These are phyloP conservation scores for Diplodus puntazzo DNA, from an alignment of 2,797 vertebrate species.

Conservation along the genomic window DNA sequence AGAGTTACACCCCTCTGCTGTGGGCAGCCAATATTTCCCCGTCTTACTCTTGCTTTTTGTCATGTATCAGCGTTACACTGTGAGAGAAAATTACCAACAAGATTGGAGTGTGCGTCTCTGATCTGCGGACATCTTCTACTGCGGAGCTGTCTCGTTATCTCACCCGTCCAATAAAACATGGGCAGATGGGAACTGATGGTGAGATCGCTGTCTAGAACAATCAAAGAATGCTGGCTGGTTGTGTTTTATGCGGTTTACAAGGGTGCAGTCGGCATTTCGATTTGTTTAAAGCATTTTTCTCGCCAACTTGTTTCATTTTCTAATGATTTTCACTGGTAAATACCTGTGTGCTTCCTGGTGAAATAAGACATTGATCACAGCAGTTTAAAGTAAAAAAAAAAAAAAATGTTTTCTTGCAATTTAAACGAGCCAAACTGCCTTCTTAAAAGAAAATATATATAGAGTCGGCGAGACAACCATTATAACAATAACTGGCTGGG, in stretches of 20 bases:
- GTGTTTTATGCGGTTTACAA: background rate
- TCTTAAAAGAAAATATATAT: background rate
- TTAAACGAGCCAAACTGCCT: background rate
- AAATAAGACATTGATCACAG: background rate
- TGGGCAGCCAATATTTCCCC: slow-evolving; percentile 22
- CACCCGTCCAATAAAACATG: slow-evolving; percentile 19
- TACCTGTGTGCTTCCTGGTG: background rate
- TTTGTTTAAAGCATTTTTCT: background rate
- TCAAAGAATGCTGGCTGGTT: background rate
- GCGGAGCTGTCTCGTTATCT: slow-evolving; percentile 34
- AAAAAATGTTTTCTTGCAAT: background rate
- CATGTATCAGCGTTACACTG: slow-evolving; percentile 27
- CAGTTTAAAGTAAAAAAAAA: background rate
- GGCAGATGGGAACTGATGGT: slow-evolving; percentile 14
- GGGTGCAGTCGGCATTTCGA: background rate
- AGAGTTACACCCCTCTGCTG: slow-evolving; percentile 5
- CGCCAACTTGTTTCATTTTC: background rate
- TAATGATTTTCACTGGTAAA: background rate
- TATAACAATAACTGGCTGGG: too few relatives aligned
- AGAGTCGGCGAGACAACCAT: background rate
- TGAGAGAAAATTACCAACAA: slow-evolving; percentile 29
- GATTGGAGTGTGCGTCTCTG: slow-evolving; percentile 34
- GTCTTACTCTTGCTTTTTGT: slow-evolving; percentile 25
- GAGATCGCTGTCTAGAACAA: slow-evolving; percentile 13
- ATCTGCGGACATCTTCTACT: slow-evolving; percentile 38